Base-by-base conservation (phyloP, 1,140 invertebrate genomes). In the Drosophila novamexicana region DNA sequence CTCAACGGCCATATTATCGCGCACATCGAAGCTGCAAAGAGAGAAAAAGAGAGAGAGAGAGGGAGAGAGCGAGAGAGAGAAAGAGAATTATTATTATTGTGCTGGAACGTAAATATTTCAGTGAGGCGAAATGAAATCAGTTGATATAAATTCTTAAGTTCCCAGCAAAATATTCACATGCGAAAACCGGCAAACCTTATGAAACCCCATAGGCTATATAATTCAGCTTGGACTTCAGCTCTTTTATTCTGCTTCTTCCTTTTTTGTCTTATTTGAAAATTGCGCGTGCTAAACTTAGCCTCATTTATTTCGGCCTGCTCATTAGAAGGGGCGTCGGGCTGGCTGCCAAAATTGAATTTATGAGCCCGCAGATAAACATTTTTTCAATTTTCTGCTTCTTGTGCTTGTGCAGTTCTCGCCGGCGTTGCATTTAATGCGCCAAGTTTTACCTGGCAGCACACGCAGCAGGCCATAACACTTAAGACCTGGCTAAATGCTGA, bases 11-110 rank as follows among this genome's bases (percentile, higher is more conserved):
- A 95, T 94, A 85, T 96, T 96, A 69, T 96, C 96, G 61, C 96
- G 94, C 3, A 96, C 96, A 93, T 97, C 96, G 92, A 97, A 96
- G 92, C 96, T 97, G 94, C 7, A 95, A 94, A 92, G 44, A 22
- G 7, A 50, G 12, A 67, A 58, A 70, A 34, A 65, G 52, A 72
- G 58, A 65, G 53, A 75, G 12, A 34, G 10, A 44, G 16, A 53
- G 18, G 0, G 44, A 68, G 44, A 68, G 34, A 37, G 42, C 67
- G 10, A 67, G 4, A 39, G 18, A 75, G 44, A 61, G 39, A 61
- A 67, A 66, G 50, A 71, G 53, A 79, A 80, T 83, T 80, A 89
- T 70, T 77, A 77, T 72, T 77, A 77, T 58, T 50, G 42, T 39
- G 61, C 44, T 47, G 42, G 32, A 16, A 52, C 71, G 77, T 88